A percentile compares a stretch with the other conserved stretches of the same genome.
phyloP scores from a whole-genome alignment of 2,113 vertebrate genomes.

The Melanerpes formicivorus region DNA sequence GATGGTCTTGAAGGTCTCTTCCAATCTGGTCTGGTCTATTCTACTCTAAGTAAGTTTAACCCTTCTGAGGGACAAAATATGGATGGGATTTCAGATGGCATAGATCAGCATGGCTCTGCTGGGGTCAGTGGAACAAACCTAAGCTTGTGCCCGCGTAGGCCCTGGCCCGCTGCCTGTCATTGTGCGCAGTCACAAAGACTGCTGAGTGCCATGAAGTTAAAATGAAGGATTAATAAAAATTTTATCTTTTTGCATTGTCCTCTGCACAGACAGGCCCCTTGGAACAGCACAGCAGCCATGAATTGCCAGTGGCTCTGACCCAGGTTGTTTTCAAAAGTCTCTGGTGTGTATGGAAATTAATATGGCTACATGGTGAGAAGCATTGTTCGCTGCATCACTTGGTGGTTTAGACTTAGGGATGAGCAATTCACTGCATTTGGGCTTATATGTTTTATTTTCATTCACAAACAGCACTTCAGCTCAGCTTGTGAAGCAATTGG shows the following conservation, averaged over 20 bases:
- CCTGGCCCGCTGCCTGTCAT: conserved; percentile 57
- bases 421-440: background rate
- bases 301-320: background rate
- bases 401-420: conserved; percentile 1
- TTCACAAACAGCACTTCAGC: background rate
- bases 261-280: conserved; percentile 10
- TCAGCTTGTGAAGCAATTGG: background rate
- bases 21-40: too few relatives aligned
- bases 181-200: background rate
- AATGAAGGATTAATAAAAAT: conserved; percentile 49
- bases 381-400: conserved; percentile 25
- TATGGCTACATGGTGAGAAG: conserved; percentile 39
- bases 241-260: conserved; percentile 38
- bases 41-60: background rate
- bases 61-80: background rate
- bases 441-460: background rate
- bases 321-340: conserved; percentile 7
- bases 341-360: conserved; percentile 19
- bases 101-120: conserved; percentile 22
- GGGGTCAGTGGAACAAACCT: conserved; percentile 43
- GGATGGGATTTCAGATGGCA: background rate
- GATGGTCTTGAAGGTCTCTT: too few relatives aligned
- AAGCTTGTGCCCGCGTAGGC: background rate
- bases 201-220: conserved; percentile 21
- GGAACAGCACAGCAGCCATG: background rate